Percentiles rank a stretch among this genome's conserved stretches.
These are phyloP conservation scores for Osmerus eperlanus DNA, from an alignment of 2,113 vertebrate genomes.

Conservation along the genomic window DNA sequence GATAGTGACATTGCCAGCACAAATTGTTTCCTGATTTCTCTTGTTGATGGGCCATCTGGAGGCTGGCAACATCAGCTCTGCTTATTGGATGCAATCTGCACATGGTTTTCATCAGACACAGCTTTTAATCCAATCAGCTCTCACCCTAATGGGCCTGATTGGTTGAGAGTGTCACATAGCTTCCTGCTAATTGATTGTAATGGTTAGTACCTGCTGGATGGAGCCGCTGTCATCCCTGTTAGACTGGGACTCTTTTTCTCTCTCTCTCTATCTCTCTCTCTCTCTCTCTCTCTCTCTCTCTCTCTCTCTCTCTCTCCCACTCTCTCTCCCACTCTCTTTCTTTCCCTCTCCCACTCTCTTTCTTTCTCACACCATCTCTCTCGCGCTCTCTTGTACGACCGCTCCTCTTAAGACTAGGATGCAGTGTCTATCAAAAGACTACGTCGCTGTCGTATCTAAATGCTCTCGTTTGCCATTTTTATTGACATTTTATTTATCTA, in stretches of 20 bases:
- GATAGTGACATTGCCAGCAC: conserved; percentile 14
- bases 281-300: no score
- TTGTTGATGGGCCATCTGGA: conserved; percentile 41
- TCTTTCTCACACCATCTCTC: no score
- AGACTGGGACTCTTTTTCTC: not conserved
- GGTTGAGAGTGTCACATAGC: conserved; percentile 45
- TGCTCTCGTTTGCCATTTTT: no score
- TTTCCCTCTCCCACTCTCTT: no score
- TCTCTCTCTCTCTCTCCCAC: not conserved
- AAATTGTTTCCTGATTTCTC: conserved; percentile 38
- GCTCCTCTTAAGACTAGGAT: no score
- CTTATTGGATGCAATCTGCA: conserved; percentile 35
- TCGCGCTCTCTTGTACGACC: no score
- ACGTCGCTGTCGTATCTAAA: no score
- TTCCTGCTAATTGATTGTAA: conserved; percentile 24
- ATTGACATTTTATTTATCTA: no score
- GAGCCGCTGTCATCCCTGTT: not conserved
- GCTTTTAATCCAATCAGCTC: conserved; percentile 25
- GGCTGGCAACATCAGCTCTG: conserved; percentile 17
- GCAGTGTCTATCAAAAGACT: no score
- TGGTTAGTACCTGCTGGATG: not conserved
- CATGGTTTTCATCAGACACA: conserved; percentile 33
- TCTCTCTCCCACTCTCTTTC: no score
- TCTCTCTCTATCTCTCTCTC: no score
- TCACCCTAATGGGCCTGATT: conserved; percentile 38